These are phyloP conservation scores for Chironomus striatipennis DNA, from an alignment of 1,140 invertebrate genomes.

Conservation along the genomic window DNA sequence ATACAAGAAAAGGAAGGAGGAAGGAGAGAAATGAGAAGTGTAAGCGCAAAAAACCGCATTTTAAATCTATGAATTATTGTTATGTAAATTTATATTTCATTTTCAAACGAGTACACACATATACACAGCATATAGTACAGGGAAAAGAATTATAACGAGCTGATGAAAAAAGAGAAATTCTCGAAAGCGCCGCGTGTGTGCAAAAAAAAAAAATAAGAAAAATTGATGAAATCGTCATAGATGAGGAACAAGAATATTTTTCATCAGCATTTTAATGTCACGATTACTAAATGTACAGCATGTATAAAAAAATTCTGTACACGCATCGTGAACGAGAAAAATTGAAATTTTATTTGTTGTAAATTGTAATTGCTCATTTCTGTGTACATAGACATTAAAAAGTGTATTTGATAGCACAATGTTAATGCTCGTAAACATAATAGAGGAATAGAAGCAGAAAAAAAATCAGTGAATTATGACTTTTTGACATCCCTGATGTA, in stretches of 20 bases:
- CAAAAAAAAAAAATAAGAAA: neutral
- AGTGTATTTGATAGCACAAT: neutral
- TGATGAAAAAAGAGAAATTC: too few species aligned
- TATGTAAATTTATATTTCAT: conserved; percentile 4
- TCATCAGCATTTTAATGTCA: conserved; percentile 11
- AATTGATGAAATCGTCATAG: conserved; percentile 23
- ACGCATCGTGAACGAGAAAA: conserved; percentile 17
- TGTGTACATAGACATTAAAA: neutral
- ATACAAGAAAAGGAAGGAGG: neutral
- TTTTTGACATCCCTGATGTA: conserved; percentile 1
- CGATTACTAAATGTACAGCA: neutral
- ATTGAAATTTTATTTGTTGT: conserved; percentile 19
- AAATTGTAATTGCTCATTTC: conserved; percentile 17
- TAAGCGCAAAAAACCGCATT: neutral
- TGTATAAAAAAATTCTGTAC: neutral
- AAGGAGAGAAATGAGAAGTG: too few species aligned
- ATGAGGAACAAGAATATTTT: neutral
- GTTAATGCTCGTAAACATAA: neutral
- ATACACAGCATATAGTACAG: too few species aligned
- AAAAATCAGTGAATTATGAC: conserved; percentile 1
- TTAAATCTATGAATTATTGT: conserved; percentile 23
- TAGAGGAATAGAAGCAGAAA: neutral
- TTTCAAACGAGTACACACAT: neutral
- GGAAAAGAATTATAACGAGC: too few species aligned
- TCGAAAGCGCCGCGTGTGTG: neutral